Evolutionary conservation across 2,888 invertebrate genomes (phyloP), one percentile per base, ranked within the genome.

Genomic region (Drosophila vallismaia): DNA sequence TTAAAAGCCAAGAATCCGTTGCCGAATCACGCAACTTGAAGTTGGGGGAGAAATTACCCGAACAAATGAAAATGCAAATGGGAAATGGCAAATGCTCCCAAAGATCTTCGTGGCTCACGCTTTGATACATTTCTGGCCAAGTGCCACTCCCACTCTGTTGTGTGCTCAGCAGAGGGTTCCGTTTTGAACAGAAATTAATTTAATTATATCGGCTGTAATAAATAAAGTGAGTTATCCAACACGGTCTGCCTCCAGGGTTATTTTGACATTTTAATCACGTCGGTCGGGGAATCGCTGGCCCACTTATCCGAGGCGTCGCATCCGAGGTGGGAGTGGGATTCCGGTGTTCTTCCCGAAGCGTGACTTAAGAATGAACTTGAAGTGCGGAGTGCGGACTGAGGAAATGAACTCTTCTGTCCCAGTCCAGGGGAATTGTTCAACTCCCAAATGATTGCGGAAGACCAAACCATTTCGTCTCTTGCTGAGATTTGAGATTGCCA

Each of bases 181-280:
- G 46, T 54, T 63, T 52, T 62, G 54, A 54, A 40, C 62, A 42
- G 49, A 73, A 86, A 81, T 86, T 83, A 82, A 86, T 60, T 86
- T 86, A 81, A 84, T 84, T 81, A 86, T 76, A 70, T 86, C 74
- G 64, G 58, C 60, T 44, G 73, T 72, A 77, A 79, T 86, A 86
- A 81, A 84, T 81, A 84, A 77, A 79, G 63, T 71, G 73, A 71
- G 73, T 74, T 75, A 72, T 69, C 67, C 75, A 78, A 71, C 74
- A 50, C 68, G 48, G 69, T 36, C 58, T 57, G 54, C 60, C 68
- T 48, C 48, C 50, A 42, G 52, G 68, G 48, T 54, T 56, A 53
- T 40, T 77, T 84, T 86, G 85, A 81, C 71, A 84, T 77, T 86
- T 76, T 76, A 84, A 81, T 81, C 84, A 79, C 81, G 81, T 81